These are phyloP conservation scores for Pecten maximus DNA, from an alignment of 2,888 invertebrate genomes.

Conservation along the genomic window DNA sequence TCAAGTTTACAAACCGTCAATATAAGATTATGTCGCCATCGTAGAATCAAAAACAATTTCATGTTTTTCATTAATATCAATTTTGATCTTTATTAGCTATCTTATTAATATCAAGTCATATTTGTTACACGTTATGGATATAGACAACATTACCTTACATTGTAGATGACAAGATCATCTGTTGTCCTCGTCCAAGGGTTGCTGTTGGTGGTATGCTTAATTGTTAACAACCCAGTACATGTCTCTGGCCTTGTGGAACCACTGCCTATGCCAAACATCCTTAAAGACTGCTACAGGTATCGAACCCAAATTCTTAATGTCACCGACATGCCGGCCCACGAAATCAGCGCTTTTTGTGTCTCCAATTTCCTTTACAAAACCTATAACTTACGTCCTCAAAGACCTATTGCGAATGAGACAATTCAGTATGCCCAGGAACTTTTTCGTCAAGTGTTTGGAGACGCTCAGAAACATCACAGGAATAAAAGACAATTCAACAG, in stretches of 20 bases:
- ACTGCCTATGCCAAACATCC: not conserved
- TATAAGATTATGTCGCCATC: too few relatives aligned
- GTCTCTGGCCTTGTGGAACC: not conserved
- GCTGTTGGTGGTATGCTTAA: not conserved
- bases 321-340: slow-evolving; percentile 2
- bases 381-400: not conserved
- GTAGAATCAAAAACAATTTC: too few relatives aligned
- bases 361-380: not conserved
- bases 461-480: not conserved
- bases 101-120: too few relatives aligned
- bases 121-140: too few relatives aligned
- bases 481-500: not conserved
- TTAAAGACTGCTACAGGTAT: not conserved
- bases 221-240: not conserved
- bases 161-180: not conserved
- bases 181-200: not conserved
- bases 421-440: not conserved
- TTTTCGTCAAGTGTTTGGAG: not conserved
- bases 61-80: too few relatives aligned
- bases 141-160: too few relatives aligned
- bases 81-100: too few relatives aligned
- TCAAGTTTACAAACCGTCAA: too few relatives aligned
- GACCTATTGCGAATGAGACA: not conserved
- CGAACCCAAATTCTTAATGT: not conserved
- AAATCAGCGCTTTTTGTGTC: not conserved